Percentiles rank a stretch among this genome's conserved stretches.
These are phyloP conservation scores for Argyresthia albistria DNA, from an alignment of 2,888 invertebrate species.

Conservation along the genomic window DNA sequence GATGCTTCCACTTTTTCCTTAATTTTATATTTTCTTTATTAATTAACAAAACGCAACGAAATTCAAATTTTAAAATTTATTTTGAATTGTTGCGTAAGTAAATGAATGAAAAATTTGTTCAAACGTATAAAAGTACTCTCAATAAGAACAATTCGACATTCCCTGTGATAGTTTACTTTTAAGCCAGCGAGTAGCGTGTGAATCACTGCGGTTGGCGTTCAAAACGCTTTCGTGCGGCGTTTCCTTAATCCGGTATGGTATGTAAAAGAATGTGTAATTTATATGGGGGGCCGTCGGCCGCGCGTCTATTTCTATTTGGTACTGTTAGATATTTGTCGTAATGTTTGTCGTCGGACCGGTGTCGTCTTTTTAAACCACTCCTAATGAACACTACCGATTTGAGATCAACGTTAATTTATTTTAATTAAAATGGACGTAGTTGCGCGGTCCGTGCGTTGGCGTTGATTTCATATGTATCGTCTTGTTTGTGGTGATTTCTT, in stretches of 20 bases:
- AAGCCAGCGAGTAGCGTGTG: background rate
- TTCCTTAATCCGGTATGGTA: background rate
- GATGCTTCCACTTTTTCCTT: too few relatives aligned
- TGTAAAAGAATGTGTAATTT: constrained; percentile 6
- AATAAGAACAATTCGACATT: too few relatives aligned
- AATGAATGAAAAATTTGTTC: too few relatives aligned
- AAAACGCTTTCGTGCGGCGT: background rate
- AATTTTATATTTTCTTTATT: too few relatives aligned
- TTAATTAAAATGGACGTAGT: constrained; percentile 10
- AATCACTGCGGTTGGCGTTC: background rate
- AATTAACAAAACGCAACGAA: too few relatives aligned
- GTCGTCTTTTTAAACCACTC: background rate
- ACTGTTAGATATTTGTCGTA: constrained; percentile 5
- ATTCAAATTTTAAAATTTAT: too few relatives aligned
- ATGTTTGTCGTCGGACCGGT: background rate
- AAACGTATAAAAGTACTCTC: too few relatives aligned
- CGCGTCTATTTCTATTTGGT: constrained; percentile 3
- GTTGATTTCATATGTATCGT: background rate
- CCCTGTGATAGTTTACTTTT: too few relatives aligned
- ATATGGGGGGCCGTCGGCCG: constrained; percentile 5
- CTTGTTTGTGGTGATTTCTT: too few relatives aligned
- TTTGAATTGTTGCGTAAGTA: too few relatives aligned
- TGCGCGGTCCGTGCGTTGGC: background rate
- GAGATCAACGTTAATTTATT: constrained; percentile 9
- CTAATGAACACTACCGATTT: constrained; percentile 5